Base-by-base conservation (phyloP, 2,888 invertebrate genomes). In the Axea sp. region DNA sequence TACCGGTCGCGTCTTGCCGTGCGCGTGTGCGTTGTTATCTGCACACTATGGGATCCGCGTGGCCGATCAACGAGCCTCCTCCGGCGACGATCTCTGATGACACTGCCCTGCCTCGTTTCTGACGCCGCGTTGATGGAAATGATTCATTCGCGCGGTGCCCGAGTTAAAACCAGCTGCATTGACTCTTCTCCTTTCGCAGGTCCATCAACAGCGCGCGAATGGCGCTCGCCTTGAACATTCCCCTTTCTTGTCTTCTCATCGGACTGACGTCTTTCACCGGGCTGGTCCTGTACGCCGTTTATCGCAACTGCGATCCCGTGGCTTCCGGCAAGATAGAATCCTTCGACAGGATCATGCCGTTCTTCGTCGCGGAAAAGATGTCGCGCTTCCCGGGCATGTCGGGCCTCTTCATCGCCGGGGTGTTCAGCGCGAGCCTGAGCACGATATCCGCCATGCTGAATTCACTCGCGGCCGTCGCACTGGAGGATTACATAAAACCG, bases 381-480 rank as follows among this genome's bases (percentile, higher is more conserved):
- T 75, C 84, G 0, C 73, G 73, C 2, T 78, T 82, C 22, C 87
- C 88, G 0, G 87, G 88, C 0, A 62, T 88, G n/a, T 76, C 82
- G 1, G 88, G 88, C 0, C 77, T 88, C n/a, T 87, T 88, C 73
- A 79, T 88, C 9, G 81, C 88, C 1, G 91, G 97, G 0, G 93
- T 98, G 60, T 96, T 97, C 86, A 96, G 96, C 80, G 97, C 96
- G 0, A 95, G 96, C 0, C 89, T 98, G 1, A 97, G 97, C 37
- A 96, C 97, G 0, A 93, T 98, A 51, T 97, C 97, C 0, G 96
- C 97, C 0, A 93, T 96, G 11, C 91, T 98, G 68, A 97, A 97
- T 82, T 95, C 97, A 0, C 89, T 98, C 26, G 94, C 97, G 0
- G 97, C 97, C 0, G 95, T 97, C 6, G 94, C 96, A 0, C 88